Evolutionary conservation across 2,888 invertebrate species (phyloP), one percentile per base, ranked within the genome.

Genomic region (Ectobius pallidus): DNA sequence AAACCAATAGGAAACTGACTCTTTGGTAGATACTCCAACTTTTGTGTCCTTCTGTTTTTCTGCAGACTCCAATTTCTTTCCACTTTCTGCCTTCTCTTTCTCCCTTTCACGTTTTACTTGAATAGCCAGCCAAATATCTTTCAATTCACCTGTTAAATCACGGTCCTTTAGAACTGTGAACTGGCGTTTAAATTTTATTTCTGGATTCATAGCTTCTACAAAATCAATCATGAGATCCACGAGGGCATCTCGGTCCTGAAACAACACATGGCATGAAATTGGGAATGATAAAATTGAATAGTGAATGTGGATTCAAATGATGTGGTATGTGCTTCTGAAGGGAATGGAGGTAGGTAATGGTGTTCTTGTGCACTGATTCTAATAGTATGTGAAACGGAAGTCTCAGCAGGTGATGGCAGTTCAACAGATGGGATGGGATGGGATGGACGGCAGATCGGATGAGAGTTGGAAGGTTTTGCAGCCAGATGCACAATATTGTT

Each of bases 121-220:
- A 1, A 91, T 90, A 0, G 90, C 89, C 20, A 89, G 87, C 91
- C 91, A 91, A 1, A 91, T 89, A 79, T 91, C 91, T 80, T 91
- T 91, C 25, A 91, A 81, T 80, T 91, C 91, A 0, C 91, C 92
- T 0, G 90, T 89, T 74, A 91, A 84, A 80, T 91, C 91, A 27
- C 90, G 84, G 78, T 91, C 91, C 78, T 88, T 88, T 34, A 91
- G 80, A 76, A 91, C 89, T 16, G 87, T 78, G 65, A 81, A 82
- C 69, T 81, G 83, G 79, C 91, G 84, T 30, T 87, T 84, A 76
- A 91, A 84, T 75, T 85, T 81, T 39, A 91, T 82, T 0, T 89
- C 90, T 3, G 88, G 87, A 79, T 91, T 91, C 90, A 90, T 90
- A 18, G 89, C 88, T 80, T 91, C 91, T 42, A 91, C 90, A 80